phyloP scores from a whole-genome alignment of 2,113 vertebrate genomes.

The Ciconia stormi region DNA sequence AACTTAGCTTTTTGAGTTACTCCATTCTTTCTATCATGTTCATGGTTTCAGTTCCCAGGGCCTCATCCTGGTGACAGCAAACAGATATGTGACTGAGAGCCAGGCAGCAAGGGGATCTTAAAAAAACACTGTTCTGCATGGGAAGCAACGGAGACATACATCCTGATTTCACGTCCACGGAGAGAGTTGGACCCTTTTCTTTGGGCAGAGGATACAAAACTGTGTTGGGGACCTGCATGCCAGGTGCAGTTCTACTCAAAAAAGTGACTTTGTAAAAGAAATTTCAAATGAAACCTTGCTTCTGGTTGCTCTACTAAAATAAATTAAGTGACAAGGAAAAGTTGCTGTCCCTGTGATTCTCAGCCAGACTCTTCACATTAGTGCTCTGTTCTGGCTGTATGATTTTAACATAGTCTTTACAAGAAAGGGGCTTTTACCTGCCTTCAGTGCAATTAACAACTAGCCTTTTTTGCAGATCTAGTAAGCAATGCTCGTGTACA shows the following conservation, averaged over 20 bases:
- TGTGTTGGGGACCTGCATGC: neutral
- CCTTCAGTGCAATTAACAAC: neutral
- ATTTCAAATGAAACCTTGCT: neutral
- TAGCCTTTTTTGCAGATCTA: neutral
- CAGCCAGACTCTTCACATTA: neutral
- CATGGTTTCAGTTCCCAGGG: neutral
- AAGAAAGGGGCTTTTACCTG: neutral
- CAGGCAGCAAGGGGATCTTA: neutral
- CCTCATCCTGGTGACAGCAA: neutral
- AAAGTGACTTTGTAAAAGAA: neutral
- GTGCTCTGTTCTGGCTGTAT: neutral
- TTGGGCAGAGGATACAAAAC: neutral
- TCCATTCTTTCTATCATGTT: neutral
- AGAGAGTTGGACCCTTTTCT: neutral
- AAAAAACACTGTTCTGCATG: neutral
- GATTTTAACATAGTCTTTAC: neutral
- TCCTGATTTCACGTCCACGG: fast-evolving
- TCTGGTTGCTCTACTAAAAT: neutral
- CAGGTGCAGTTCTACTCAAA: neutral
- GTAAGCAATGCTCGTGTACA: neutral
- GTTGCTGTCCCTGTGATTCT: neutral
- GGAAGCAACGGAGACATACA: neutral
- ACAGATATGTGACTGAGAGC: fast-evolving
- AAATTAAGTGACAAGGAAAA: neutral
- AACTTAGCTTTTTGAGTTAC: neutral